A percentile compares a stretch with the other conserved stretches of the same genome.
These are phyloP conservation scores for Drosophila testacea DNA, from an alignment of 2,888 invertebrate genomes.

Conservation along the genomic window DNA sequence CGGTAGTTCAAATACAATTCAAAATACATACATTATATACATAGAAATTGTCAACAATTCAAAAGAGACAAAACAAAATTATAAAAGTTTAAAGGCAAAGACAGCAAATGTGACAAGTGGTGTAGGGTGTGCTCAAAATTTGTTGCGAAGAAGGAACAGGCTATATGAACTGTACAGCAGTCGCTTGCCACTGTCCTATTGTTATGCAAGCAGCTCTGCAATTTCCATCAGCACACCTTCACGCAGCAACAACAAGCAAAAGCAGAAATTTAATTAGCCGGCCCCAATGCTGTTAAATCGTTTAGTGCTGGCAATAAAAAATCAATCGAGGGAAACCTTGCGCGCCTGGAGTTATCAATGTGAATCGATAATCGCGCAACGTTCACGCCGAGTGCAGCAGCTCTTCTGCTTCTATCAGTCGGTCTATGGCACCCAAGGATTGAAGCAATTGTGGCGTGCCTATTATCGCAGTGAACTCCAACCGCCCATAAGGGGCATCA, in stretches of 20 bases:
- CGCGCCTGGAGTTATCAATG: constrained; percentile 87
- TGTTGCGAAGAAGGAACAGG: constrained; percentile 53
- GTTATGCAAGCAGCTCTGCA: constrained; percentile 73
- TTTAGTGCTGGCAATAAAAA: constrained; percentile 83
- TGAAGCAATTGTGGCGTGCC: constrained; percentile 86
- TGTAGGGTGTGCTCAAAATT: constrained; percentile 45
- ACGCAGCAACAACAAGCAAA: constrained; percentile 29
- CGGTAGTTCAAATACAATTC: no score
- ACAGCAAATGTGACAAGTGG: constrained; percentile 60
- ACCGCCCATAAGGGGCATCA: constrained; percentile 86
- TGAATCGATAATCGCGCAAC: constrained; percentile 87
- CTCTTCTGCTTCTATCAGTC: constrained; percentile 88
- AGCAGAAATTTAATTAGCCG: constrained; percentile 60
- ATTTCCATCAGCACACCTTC: constrained; percentile 7
- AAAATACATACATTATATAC: constrained; percentile 8
- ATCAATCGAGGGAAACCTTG: constrained; percentile 86
- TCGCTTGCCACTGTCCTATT: constrained; percentile 42
- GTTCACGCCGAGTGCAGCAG: constrained; percentile 88
- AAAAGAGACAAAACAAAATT: constrained; percentile 52
- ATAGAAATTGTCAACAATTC: constrained; percentile 41
- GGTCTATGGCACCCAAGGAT: constrained; percentile 88
- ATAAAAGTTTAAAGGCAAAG: constrained; percentile 43
- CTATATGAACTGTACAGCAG: constrained; percentile 43
- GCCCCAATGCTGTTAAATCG: constrained; percentile 76
- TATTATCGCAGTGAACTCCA: constrained; percentile 82